Percentiles rank a stretch among this genome's conserved stretches.
Evolutionary conservation across 2,113 vertebrate species (phyloP).

Genomic region (Mobula hypostoma): DNA sequence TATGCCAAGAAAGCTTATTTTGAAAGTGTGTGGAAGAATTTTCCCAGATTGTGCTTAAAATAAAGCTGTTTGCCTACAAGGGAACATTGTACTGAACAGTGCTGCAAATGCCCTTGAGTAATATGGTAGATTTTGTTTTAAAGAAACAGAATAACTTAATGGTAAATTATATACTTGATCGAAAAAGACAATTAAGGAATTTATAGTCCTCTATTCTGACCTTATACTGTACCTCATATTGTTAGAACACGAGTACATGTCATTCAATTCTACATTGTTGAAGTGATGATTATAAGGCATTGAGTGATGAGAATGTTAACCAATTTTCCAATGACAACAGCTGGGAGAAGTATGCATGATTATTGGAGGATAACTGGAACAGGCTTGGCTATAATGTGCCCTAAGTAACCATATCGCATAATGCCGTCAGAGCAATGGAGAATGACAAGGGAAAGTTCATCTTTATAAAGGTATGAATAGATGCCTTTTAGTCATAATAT

Average conservation of each 20-base stretch:
- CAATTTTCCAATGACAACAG: not conserved
- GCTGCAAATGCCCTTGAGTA: not conserved
- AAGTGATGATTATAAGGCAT: not conserved
- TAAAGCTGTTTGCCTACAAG: slow-evolving; percentile 29
- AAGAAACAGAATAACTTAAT: slow-evolving; percentile 15
- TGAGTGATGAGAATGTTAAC: not conserved
- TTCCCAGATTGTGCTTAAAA: slow-evolving; percentile 38
- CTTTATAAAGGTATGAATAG: not conserved
- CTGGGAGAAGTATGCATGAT: not conserved
- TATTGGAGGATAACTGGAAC: not conserved
- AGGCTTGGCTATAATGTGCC: not conserved
- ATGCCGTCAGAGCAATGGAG: not conserved
- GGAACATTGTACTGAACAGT: not conserved
- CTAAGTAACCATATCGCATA: not conserved
- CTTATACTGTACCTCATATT: too few species aligned
- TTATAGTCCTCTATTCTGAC: too few species aligned
- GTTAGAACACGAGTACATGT: not conserved
- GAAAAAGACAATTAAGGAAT: not conserved
- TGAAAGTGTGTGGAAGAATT: slow-evolving; percentile 25
- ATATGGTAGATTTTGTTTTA: not conserved
- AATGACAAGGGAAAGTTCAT: not conserved
- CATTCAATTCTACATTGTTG: not conserved
- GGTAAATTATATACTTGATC: not conserved
- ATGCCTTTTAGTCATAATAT: not conserved
- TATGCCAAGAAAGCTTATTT: slow-evolving; percentile 28